A percentile compares a stretch with the other conserved stretches of the same genome.
Conservation (phyloP, 1,140 invertebrate species). For the Drosophila bifasciata region DNA sequence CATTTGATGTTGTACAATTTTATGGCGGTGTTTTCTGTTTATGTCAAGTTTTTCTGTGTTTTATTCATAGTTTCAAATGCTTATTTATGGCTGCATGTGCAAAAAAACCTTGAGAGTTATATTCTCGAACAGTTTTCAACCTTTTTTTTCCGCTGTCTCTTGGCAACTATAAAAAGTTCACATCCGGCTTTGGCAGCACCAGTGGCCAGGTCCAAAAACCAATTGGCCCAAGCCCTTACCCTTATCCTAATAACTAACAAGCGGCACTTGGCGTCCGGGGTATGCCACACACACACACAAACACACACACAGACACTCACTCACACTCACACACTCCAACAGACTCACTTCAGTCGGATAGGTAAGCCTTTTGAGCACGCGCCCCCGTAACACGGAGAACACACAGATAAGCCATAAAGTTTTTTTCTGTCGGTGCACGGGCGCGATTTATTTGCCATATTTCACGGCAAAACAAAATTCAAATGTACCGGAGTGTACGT, state of each 20-base stretch:
- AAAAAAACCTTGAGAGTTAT: slow-evolving; percentile 35
- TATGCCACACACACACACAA: neutral
- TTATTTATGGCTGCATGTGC: slow-evolving; percentile 48
- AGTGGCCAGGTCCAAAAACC: slow-evolving; percentile 37
- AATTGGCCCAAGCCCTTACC: slow-evolving; percentile 63
- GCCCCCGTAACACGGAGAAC: slow-evolving; percentile 47
- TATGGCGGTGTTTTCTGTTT: too few species aligned
- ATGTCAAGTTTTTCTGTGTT: neutral
- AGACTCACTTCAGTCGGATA: slow-evolving; percentile 37
- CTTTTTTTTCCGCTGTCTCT: slow-evolving; percentile 17
- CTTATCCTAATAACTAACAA: slow-evolving; percentile 78
- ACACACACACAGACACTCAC: neutral
- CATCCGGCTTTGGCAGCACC: slow-evolving; percentile 30
- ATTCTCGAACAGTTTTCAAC: slow-evolving; percentile 14
- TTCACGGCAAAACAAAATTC: slow-evolving; percentile 78
- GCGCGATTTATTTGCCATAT: slow-evolving; percentile 80
- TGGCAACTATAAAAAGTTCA: slow-evolving; percentile 47
- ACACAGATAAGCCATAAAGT: slow-evolving; percentile 79
- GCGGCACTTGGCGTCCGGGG: slow-evolving; percentile 60
- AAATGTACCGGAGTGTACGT: slow-evolving; percentile 77
- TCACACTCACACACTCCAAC: neutral
- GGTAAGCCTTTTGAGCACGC: slow-evolving; percentile 73
- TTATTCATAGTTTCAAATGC: slow-evolving; percentile 22
- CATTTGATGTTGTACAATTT: neutral
- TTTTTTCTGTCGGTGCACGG: slow-evolving; percentile 55